Evolutionary conservation across 2,888 invertebrate species (phyloP), one percentile per base, ranked within the genome.

Genomic region (Chouioia cunea): DNA sequence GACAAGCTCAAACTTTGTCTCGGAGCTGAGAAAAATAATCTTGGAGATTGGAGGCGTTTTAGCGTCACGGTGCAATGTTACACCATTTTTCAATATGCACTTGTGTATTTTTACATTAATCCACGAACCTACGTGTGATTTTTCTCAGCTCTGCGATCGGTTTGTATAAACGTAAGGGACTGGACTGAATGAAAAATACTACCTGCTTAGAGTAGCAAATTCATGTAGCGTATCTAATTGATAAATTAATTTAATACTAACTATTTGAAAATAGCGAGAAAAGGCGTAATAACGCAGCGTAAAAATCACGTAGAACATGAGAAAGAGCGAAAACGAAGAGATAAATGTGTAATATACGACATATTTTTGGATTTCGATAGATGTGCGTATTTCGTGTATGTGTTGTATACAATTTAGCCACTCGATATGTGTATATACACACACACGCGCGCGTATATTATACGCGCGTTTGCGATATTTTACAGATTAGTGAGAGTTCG

Each of bases 301-400:
- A 64, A 22, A 18, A 22, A 16, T 43, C 58, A 59, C n/a, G 58
- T n/a, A 53, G 46, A 64, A 47, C 4, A 22, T 46, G 20, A 63
- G 15, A 50, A 22, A 18, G 14, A 46, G 15, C 20, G 14, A 12
- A 66, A 12, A 52, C 18, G 18, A 53, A 12, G n/a, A 16, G 47
- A 71, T 65, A 63, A 20, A 67, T 66, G 53, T 23, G 54, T 71
- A 66, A 71, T 52, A 71, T 67, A 67, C 27, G 54, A 71, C 47
- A 67, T 71, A 71, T 71, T 71, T 71, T 71, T 71, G 67, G 59
- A 71, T 71, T 67, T 71, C 63, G 48, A 64, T 71, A 64, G 64
- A 67, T 71, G 70, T 71, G 65, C 60, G 62, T 71, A 62, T 71
- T 66, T 50, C 56, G 56, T 71, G 56, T 71, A 66, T 63, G 43